Percentiles rank a stretch among this genome's conserved stretches.
These are phyloP conservation scores for Thymelicus acteon DNA, from an alignment of 2,888 invertebrate genomes.

Conservation along the genomic window DNA sequence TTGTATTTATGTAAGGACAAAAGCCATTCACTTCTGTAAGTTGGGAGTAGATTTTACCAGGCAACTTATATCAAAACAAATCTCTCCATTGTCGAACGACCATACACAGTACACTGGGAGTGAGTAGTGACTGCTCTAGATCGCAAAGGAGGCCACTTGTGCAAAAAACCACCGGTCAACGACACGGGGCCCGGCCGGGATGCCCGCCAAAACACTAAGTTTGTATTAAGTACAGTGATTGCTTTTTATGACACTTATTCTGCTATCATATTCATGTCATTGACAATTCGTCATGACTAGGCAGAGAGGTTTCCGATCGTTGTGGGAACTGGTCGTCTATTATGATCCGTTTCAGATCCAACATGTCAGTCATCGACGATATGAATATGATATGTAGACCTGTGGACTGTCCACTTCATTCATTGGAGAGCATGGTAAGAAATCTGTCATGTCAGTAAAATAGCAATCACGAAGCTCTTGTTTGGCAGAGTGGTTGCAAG, in stretches of 20 bases:
- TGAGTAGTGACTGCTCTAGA: conserved; percentile 58
- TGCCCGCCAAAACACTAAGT: conserved; percentile 38
- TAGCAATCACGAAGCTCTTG: too few relatives aligned
- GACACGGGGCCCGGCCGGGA: conserved; percentile 77
- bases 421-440: too few relatives aligned
- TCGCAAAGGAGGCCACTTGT: conserved; percentile 59
- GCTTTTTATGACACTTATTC: conserved; percentile 29
- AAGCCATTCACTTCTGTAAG: not conserved
- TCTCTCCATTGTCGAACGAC: conserved; percentile 49
- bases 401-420: too few relatives aligned
- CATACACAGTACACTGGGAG: conserved; percentile 14
- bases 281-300: conserved; percentile 32
- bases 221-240: conserved; percentile 34
- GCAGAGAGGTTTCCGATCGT: conserved; percentile 7
- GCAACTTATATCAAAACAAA: conserved; percentile 1
- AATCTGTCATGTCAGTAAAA: too few relatives aligned
- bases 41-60: not conserved
- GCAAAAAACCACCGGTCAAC: conserved; percentile 78
- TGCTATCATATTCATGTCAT: conserved; percentile 31
- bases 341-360: not conserved
- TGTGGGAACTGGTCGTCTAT: not conserved
- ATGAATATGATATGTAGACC: too few relatives aligned
- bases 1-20: not conserved
- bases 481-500: too few relatives aligned
- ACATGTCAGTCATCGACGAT: too few relatives aligned